Base-by-base conservation (phyloP, 2,113 vertebrate species). In the Nyctereutes procyonoides region DNA sequence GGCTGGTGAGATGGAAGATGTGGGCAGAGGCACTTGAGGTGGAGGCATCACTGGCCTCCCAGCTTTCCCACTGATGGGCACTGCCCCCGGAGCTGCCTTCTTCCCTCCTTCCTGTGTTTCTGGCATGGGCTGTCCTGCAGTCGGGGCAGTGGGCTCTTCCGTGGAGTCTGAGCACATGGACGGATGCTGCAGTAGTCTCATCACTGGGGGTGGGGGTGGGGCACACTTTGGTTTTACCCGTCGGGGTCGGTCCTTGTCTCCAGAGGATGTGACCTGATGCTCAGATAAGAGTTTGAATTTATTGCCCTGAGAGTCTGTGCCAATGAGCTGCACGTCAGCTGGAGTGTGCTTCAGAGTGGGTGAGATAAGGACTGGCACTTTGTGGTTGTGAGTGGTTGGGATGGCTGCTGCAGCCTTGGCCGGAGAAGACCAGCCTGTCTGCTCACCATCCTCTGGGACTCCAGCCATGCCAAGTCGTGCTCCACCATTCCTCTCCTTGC, bases 271-370 rank as follows among this genome's bases (percentile, higher is more conserved):
- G 98, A 98, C 98, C 98, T 99, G 99, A 98, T 99, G 99, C 98
- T 99, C 99, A 20, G 99, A 99, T 94, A 99, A 99, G 98, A 99
- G 99, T 98, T 99, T 99, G 98, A 99, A 99, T 95, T 99, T 99
- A 98, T 99, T 99, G 98, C 99, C 99, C 99, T 99, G 99, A 99
- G 99, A 99, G 99, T 99, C 99, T 93, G 99, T 99, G 94, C 99
- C 99, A 58, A 99, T 99, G 87, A 99, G 99, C 98, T 99, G 99
- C 97, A 99, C 99, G 0, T 99, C 99, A 5, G 99, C 99, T 58
- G 99, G 99, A 98, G 99, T 99, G 98, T 99, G 99, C 98, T 99
- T 99, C 96, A 99, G 98, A 53, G 99, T 99, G 90, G 99, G 99
- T 15, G 99, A 99, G 98, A 99, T 99, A 81, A 99, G 99, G 93